Base-by-base conservation (phyloP, 2,888 invertebrate genomes). In the Drosophila recens region DNA sequence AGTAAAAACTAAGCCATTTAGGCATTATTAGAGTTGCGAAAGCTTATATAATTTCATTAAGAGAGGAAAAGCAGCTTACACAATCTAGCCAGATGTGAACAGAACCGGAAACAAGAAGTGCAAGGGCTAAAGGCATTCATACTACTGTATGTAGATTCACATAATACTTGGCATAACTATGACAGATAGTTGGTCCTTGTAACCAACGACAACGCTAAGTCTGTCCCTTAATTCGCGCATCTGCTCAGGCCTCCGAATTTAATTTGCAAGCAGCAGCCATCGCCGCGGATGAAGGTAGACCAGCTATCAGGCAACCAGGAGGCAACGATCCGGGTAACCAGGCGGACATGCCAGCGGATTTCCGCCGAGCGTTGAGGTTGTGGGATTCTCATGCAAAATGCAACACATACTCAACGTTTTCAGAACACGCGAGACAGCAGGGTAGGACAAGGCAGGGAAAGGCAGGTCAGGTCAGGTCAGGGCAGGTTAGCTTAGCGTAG, bases 301-400 rank as follows among this genome's bases (percentile, higher is more conserved):
- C 58, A 51, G 30, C 54, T 53, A 17, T 40, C 34, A 34, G 48
- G 48, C 40, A n/a, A 36, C 34, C 40, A 49, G 40, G 58, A 52
- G 51, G 59, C 34, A 45, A 62, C 27, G 38, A 20, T n/a, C 38
- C 48, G 58, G 49, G 20, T 51, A 51, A 51, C 54, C 62, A 56
- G 42, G 27, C 58, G 77, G 58, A 45, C 49, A 48, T 58, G 54
- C 57, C 68, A 65, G 53, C 87, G 84, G 83, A 88, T 72, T 66
- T 88, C 89, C 87, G 87, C 64, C 64, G 63, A 75, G 72, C 82
- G 66, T 45, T 54, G 72, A 66, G 67, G 54, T 53, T 69, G 57
- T 61, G 56, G 52, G 58, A 20, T 20, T 23, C 76, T 73, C 78
- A 78, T 88, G 73, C 67, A 78, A 80, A 75, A 84, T 84, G 80